Base-by-base conservation (phyloP, 2,888 invertebrate species). In the Bruchidius siliquastri region DNA sequence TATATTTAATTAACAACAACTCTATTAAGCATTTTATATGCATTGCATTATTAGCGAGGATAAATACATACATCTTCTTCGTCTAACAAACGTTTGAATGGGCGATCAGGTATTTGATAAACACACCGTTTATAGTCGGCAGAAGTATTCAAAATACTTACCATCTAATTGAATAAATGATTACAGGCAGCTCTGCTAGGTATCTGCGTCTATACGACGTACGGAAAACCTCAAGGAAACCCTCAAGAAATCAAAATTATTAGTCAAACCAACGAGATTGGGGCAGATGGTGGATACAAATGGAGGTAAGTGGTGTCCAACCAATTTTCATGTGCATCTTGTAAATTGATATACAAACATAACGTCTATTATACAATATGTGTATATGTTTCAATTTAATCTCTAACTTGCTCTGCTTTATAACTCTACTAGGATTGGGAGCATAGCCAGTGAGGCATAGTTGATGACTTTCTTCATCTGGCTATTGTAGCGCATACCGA, bases 201-300 rank as follows among this genome's bases (percentile, higher is more conserved):
- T 49, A 68, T 80, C 10, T 78, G 73, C 68, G n/a, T 72, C 75
- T 49, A 49, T 13, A 49, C 49, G 49, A 81, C 84, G 68, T 86
- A 85, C 71, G 87, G 87, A n/a, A 85, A 85, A 67, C 92, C 92
- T 22, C 92, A 91, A 82, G 88, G 88, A 76, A 82, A 86, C 30
- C 90, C 89, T 30, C 89, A 90, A 81, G 75, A 75, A 72, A 88
- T 90, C 80, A 90, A 90, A 74, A 93, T 93, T 76, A 84, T 93
- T 76, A 91, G 90, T 80, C 92, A 93, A 85, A 91, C 91, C 75
- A 92, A 92, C 76, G 92, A 92, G 80, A 90, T 92, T 79, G 90
- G 91, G 81, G 91, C 92, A 0, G 93, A 93, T 84, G 93, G 93
- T 75, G 90, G 92, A 67, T 93, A 93, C 81, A 89, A 90, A 84